A percentile compares a stretch with the other conserved stretches of the same genome.
Evolutionary conservation across 2,797 vertebrate species (phyloP).

Genomic region (Centropyge bicolor): DNA sequence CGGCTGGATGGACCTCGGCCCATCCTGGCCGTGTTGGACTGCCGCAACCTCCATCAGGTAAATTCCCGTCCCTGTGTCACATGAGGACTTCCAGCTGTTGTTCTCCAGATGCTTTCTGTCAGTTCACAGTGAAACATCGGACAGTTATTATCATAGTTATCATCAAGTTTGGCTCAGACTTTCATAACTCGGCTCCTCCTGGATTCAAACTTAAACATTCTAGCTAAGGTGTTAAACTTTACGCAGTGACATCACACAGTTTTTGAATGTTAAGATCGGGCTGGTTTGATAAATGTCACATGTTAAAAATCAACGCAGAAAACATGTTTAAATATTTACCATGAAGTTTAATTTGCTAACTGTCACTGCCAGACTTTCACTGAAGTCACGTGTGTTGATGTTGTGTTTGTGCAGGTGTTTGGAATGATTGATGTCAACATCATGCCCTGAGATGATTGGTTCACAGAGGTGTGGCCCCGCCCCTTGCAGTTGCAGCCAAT

Average conservation of each 20-base stretch:
- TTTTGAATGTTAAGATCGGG: no score
- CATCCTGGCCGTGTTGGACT: slow-evolving; percentile 38
- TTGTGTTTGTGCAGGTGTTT: slow-evolving; percentile 30
- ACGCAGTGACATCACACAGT: no score
- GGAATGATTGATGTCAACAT: background rate
- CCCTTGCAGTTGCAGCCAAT: slow-evolving; percentile 29
- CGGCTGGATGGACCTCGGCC: slow-evolving; percentile 2
- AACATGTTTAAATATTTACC: background rate
- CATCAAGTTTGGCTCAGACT: no score
- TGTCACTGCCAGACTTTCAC: background rate
- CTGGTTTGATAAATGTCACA: background rate
- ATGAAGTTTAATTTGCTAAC: background rate
- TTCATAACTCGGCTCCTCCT: no score
- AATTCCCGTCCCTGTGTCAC: background rate
- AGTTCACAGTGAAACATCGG: no score
- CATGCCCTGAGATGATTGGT: slow-evolving; percentile 18
- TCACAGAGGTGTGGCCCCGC: background rate
- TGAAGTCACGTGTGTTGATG: background rate
- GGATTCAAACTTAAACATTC: no score
- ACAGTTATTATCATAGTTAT: no score
- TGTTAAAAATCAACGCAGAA: no score
- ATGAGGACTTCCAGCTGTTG: no score
- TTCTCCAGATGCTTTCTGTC: no score
- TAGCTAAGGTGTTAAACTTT: no score
- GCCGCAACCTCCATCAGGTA: slow-evolving; percentile 40